Evolutionary conservation across 2,797 vertebrate genomes (phyloP).

Genomic region (Acrocephalus scirpaceus): DNA sequence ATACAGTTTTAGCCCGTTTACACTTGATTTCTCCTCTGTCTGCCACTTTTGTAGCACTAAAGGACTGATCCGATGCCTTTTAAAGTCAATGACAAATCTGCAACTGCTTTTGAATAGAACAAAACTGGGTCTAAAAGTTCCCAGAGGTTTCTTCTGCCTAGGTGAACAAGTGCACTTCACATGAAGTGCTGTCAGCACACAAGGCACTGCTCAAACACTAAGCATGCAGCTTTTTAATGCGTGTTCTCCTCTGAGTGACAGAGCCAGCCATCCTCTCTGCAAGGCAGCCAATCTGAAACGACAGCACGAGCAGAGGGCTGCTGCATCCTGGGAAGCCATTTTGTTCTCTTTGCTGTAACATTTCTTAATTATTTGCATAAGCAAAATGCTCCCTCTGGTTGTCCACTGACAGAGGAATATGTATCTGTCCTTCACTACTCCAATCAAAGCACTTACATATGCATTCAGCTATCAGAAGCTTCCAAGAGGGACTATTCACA

Average conservation of each 20-base stretch:
- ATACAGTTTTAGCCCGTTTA: not conserved
- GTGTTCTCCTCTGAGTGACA: not conserved
- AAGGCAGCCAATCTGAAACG: conserved; percentile 19
- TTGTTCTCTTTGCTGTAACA: not conserved
- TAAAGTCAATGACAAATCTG: conserved; percentile 32
- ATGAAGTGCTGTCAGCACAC: not conserved
- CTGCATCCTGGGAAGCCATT: not conserved
- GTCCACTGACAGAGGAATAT: not conserved
- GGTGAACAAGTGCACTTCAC: not conserved
- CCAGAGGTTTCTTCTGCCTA: not conserved
- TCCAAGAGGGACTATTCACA: not conserved
- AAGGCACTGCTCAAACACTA: not conserved
- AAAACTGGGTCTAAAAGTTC: conserved; percentile 10
- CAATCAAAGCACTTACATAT: not conserved
- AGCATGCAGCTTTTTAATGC: not conserved
- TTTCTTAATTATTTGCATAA: conserved; percentile 42
- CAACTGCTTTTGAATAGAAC: not conserved
- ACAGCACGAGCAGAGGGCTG: not conserved
- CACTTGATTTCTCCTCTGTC: not conserved
- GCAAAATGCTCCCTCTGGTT: not conserved
- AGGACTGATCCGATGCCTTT: not conserved
- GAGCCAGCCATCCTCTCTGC: not conserved
- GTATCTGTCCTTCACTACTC: not conserved
- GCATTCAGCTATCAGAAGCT: not conserved
- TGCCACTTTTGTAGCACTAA: not conserved